A percentile compares a stretch with the other conserved stretches of the same genome.
Evolutionary conservation across 2,888 invertebrate genomes (phyloP).

Genomic region (Phengaris alcon): DNA sequence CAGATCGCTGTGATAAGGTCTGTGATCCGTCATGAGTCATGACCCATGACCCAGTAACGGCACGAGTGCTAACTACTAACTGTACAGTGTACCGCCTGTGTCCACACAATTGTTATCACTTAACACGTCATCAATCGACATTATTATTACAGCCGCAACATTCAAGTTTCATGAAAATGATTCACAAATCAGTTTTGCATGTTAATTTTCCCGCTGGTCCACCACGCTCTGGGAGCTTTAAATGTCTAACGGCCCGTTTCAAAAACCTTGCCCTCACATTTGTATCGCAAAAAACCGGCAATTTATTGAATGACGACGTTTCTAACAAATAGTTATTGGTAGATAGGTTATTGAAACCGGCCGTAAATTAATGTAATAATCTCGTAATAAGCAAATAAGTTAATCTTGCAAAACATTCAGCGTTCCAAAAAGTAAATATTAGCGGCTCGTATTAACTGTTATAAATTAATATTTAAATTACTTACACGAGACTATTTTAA

Average conservation of each 20-base stretch:
- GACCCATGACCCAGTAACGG: neutral
- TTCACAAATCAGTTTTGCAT: neutral
- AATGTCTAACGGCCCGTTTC: neutral
- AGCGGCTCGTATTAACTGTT: neutral
- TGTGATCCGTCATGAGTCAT: conserved; percentile 18
- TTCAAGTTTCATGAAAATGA: neutral
- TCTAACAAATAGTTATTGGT: too few relatives aligned
- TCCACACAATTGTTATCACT: conserved; percentile 4
- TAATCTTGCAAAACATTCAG: neutral
- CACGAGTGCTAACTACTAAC: conserved; percentile 15
- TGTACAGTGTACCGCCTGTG: neutral
- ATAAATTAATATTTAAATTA: neutral
- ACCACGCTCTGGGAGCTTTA: neutral
- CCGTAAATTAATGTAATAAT: too few relatives aligned
- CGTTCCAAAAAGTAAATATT: neutral
- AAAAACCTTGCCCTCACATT: too few relatives aligned
- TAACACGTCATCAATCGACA: neutral
- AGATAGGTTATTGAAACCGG: too few relatives aligned
- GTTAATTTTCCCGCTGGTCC: neutral
- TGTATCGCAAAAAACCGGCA: too few relatives aligned
- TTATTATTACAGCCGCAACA: neutral
- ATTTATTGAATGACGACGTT: too few relatives aligned
- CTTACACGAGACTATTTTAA: neutral
- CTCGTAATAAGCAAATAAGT: neutral
- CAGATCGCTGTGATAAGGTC: conserved; percentile 5